Percentiles rank a stretch among this genome's conserved stretches.
Conservation (phyloP, 2,113 vertebrate genomes). For the Catharus bicknelli region DNA sequence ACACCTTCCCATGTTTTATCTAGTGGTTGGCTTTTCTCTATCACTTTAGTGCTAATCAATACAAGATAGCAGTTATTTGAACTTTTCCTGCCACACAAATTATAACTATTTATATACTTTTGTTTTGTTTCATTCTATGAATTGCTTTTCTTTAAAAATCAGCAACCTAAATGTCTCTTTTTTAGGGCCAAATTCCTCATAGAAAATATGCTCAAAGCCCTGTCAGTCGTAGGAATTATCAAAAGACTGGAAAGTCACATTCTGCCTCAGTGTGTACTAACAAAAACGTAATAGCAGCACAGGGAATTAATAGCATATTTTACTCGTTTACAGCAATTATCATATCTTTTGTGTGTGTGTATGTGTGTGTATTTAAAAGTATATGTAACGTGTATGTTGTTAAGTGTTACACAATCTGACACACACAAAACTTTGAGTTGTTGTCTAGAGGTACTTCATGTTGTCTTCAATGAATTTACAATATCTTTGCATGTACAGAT, state of each 20-base stretch:
- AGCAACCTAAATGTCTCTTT: rapidly evolving
- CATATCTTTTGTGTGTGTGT: not conserved
- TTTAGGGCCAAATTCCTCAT: not conserved
- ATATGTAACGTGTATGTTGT: not conserved
- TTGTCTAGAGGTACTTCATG: not conserved
- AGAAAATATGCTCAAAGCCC: not conserved
- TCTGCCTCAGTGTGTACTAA: not conserved
- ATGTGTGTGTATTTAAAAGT: not conserved
- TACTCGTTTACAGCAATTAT: not conserved
- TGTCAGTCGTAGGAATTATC: not conserved
- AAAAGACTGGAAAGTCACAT: not conserved
- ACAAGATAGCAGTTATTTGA: not conserved
- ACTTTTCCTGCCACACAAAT: not conserved
- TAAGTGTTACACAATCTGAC: not conserved
- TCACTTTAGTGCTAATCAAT: not conserved
- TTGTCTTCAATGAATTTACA: not conserved
- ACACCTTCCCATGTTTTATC: not conserved
- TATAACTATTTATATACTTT: not conserved
- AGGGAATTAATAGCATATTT: not conserved
- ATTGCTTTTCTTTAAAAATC: not conserved
- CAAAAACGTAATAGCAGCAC: not conserved
- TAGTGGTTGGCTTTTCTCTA: not conserved
- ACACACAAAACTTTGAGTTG: not conserved
- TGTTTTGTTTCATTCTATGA: not conserved
- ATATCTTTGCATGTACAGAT: not conserved